Conservation (phyloP, 2,113 vertebrate genomes). For the Megaceryle maxima region DNA sequence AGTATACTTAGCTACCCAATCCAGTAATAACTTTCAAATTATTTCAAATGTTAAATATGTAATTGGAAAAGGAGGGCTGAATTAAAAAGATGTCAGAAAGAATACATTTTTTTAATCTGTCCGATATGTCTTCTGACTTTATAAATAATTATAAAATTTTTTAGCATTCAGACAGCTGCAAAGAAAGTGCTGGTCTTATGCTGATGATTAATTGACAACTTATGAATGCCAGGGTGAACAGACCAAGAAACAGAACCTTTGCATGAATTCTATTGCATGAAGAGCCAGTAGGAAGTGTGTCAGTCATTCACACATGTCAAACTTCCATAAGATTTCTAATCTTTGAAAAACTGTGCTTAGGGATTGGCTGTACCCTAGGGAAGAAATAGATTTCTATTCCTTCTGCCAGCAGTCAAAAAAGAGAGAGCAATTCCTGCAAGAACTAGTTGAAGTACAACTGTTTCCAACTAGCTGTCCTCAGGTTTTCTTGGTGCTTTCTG, state of each 20-base stretch:
- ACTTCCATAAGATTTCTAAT: background rate
- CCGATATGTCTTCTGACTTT: background rate
- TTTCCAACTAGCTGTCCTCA: constrained; percentile 39
- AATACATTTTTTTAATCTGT: background rate
- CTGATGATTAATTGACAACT: background rate
- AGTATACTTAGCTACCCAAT: background rate
- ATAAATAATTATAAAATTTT: background rate
- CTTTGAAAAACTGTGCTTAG: background rate
- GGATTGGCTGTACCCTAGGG: background rate
- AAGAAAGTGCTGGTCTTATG: background rate
- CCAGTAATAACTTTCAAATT: background rate
- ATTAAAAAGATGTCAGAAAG: background rate
- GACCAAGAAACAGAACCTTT: background rate
- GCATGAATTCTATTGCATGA: background rate
- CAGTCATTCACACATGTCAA: rapidly evolving
- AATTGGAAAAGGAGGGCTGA: background rate
- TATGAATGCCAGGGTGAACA: background rate
- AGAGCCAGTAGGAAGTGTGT: background rate
- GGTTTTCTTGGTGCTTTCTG: constrained; percentile 40
- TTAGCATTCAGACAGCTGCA: background rate
- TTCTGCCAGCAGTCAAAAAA: background rate
- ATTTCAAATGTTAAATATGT: background rate
- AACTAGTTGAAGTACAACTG: background rate
- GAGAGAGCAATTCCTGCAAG: background rate
- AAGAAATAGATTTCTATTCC: background rate